phyloP scores from a whole-genome alignment of 1,140 invertebrate species.

The Apolygus lucorum region DNA sequence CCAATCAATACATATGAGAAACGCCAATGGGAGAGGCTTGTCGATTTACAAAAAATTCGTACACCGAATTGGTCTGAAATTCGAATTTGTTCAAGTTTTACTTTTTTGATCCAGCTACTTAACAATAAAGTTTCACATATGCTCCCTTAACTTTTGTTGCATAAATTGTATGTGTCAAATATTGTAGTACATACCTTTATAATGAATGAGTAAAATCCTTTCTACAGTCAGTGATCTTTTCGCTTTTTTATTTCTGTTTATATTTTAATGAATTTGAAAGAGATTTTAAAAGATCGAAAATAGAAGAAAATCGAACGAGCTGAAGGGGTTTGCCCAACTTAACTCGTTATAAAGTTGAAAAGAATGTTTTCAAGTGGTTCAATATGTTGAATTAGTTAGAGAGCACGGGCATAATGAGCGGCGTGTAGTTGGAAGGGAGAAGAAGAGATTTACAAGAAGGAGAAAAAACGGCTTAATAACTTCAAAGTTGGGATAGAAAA shows the following conservation, averaged over 20 bases:
- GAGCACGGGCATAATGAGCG: neutral
- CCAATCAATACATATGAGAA: too few relatives aligned
- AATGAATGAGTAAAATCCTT: too few relatives aligned
- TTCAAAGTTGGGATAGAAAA: neutral
- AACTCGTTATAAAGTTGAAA: constrained; percentile 7
- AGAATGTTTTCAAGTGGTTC: neutral
- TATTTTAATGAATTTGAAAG: neutral
- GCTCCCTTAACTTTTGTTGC: neutral
- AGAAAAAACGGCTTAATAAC: neutral
- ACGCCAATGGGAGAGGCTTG: too few relatives aligned
- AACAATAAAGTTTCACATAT: neutral
- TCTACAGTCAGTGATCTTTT: too few relatives aligned
- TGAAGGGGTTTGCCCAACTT: neutral
- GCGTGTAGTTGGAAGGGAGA: neutral
- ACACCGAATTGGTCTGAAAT: too few relatives aligned
- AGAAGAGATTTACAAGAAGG: neutral
- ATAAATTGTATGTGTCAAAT: neutral
- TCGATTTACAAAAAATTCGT: too few relatives aligned
- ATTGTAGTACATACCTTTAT: neutral
- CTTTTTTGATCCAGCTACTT: too few relatives aligned
- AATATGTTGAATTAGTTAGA: constrained; percentile 3
- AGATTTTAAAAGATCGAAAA: neutral
- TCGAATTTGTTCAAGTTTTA: too few relatives aligned
- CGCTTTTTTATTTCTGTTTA: neutral
- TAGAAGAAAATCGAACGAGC: neutral